Percentiles rank a stretch among this genome's conserved stretches.
phyloP scores from a whole-genome alignment of 2,888 invertebrate genomes.

The Papilio protenor region DNA sequence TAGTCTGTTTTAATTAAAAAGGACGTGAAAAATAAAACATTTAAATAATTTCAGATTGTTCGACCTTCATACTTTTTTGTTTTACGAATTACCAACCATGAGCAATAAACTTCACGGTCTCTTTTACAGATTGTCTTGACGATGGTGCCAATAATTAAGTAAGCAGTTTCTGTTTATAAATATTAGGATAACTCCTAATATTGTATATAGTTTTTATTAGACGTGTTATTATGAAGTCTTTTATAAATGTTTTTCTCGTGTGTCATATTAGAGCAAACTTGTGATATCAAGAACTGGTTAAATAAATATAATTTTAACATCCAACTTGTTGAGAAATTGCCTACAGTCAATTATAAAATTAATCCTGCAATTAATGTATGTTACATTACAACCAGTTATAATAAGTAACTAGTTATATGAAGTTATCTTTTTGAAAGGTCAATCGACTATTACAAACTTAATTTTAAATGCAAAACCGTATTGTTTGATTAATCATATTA shows the following conservation, averaged over 20 bases:
- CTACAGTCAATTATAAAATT: not conserved
- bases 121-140: conserved; percentile 18
- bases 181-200: too few relatives aligned
- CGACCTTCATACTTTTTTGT: conserved; percentile 19
- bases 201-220: not conserved
- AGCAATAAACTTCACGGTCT: not conserved
- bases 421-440: not conserved
- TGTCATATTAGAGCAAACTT: not conserved
- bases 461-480: not conserved
- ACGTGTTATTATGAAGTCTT: not conserved
- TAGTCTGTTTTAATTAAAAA: not conserved
- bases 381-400: not conserved
- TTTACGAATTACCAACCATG: not conserved
- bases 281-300: not conserved
- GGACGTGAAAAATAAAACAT: not conserved
- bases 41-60: conserved; percentile 17
- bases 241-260: too few relatives aligned
- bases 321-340: not conserved
- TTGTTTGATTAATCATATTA: not conserved
- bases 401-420: not conserved
- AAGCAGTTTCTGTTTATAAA: too few relatives aligned
- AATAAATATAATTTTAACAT: not conserved
- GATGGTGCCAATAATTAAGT: conserved; percentile 4
- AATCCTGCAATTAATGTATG: not conserved
- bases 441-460: not conserved